Evolutionary conservation across 1,140 invertebrate species (phyloP).

Genomic region (Lepeophtheirus salmonis): DNA sequence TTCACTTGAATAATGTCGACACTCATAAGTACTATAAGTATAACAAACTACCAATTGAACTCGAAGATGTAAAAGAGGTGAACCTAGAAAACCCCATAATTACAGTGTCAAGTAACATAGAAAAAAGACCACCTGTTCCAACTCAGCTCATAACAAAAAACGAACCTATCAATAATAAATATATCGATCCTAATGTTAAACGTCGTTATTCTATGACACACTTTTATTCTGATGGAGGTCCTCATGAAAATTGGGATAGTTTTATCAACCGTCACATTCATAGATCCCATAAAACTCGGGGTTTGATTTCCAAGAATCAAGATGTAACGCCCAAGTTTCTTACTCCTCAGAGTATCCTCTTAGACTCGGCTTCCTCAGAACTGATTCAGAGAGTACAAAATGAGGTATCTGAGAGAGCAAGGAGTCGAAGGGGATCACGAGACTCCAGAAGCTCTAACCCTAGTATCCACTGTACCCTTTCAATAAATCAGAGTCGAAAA

Average conservation of each 20-base stretch:
- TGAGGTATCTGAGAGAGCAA: not conserved
- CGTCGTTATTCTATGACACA: not conserved
- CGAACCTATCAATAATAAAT: not conserved
- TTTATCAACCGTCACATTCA: not conserved
- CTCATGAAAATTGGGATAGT: constrained; percentile 11
- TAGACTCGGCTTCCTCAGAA: not conserved
- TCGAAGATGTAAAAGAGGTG: constrained; percentile 34
- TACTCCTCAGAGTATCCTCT: not conserved
- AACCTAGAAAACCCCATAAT: constrained; percentile 28
- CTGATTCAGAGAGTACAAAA: constrained; percentile 2
- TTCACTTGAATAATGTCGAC: constrained; percentile 26
- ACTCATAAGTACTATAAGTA: constrained; percentile 42
- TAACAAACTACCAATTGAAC: constrained; percentile 38
- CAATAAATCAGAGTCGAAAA: not conserved
- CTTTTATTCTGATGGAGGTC: constrained; percentile 15
- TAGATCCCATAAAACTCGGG: not conserved
- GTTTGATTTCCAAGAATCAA: not conserved
- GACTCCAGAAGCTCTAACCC: not conserved
- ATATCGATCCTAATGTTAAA: not conserved
- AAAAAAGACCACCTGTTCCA: not conserved
- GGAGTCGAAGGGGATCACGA: not conserved
- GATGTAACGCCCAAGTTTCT: not conserved
- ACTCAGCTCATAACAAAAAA: not conserved
- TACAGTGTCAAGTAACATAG: not conserved
- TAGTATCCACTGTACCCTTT: not conserved